These are phyloP conservation scores for Planiliza haematocheilus DNA, from an alignment of 2,113 vertebrate genomes.

Conservation along the genomic window DNA sequence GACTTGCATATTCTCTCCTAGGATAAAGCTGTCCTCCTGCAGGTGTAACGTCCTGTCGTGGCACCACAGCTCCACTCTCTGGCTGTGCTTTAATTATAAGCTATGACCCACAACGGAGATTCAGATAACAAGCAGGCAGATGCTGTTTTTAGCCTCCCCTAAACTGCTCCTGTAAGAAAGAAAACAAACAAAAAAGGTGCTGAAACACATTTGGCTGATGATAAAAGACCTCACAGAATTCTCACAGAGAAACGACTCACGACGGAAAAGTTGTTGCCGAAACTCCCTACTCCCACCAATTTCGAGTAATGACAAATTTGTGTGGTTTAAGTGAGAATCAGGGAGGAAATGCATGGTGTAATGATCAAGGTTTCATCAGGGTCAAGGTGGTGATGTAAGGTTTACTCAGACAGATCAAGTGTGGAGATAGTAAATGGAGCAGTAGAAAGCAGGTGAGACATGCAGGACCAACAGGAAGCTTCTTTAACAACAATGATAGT, in stretches of 20 bases:
- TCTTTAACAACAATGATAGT: neutral
- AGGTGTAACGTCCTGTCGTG: neutral
- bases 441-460: neutral
- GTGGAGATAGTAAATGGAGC: neutral
- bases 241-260: too few species aligned
- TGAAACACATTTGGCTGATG: slow-evolving; percentile 12
- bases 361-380: neutral
- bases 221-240: slow-evolving; percentile 37
- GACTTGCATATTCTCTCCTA: neutral
- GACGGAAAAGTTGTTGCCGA: neutral
- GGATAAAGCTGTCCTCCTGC: neutral
- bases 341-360: slow-evolving; percentile 16
- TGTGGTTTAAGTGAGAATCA: neutral
- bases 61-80: slow-evolving; percentile 58
- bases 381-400: neutral
- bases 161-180: neutral
- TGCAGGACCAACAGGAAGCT: neutral
- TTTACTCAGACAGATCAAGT: slow-evolving; percentile 3
- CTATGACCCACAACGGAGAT: neutral
- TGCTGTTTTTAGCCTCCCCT: neutral
- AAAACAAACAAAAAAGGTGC: too few species aligned
- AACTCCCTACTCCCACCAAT: neutral
- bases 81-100: slow-evolving; percentile 27
- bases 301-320: slow-evolving; percentile 31
- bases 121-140: neutral